Evolutionary conservation across 2,113 vertebrate species (phyloP).

Genomic region (Peromyscus leucopus): DNA sequence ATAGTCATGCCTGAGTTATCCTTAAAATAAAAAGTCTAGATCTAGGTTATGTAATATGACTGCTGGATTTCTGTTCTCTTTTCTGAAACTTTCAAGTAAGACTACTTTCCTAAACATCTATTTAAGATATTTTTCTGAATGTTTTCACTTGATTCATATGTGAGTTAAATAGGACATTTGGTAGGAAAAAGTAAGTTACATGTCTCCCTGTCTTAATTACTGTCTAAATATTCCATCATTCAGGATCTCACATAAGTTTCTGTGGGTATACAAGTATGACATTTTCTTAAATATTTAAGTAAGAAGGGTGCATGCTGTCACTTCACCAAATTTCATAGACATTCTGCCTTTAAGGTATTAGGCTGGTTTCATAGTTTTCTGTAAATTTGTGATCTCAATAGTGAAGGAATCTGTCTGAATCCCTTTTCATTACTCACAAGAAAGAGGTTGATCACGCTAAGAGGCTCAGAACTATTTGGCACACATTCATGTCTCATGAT

Average conservation of each 20-base stretch:
- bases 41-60: not conserved
- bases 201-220: slow-evolving; percentile 33
- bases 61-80: not conserved
- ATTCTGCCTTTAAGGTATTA: slow-evolving; percentile 62
- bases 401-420: slow-evolving; percentile 74
- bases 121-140: slow-evolving; percentile 56
- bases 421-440: slow-evolving; percentile 76
- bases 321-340: slow-evolving; percentile 57
- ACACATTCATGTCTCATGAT: slow-evolving; percentile 71
- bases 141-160: not conserved
- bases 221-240: slow-evolving; percentile 50
- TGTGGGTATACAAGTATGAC: slow-evolving; percentile 17
- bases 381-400: slow-evolving; percentile 71
- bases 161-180: slow-evolving; percentile 60
- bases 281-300: slow-evolving; percentile 65
- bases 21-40: not conserved
- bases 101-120: not conserved
- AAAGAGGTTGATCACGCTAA: slow-evolving; percentile 75
- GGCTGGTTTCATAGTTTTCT: slow-evolving; percentile 54
- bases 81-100: not conserved
- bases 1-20: not conserved
- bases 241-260: slow-evolving; percentile 23
- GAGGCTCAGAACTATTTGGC: slow-evolving; percentile 79
- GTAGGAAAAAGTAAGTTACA: slow-evolving; percentile 1
- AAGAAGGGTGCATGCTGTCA: slow-evolving; percentile 3